These are phyloP conservation scores for Ophiodon elongatus DNA, from an alignment of 2,113 vertebrate genomes.

Conservation along the genomic window DNA sequence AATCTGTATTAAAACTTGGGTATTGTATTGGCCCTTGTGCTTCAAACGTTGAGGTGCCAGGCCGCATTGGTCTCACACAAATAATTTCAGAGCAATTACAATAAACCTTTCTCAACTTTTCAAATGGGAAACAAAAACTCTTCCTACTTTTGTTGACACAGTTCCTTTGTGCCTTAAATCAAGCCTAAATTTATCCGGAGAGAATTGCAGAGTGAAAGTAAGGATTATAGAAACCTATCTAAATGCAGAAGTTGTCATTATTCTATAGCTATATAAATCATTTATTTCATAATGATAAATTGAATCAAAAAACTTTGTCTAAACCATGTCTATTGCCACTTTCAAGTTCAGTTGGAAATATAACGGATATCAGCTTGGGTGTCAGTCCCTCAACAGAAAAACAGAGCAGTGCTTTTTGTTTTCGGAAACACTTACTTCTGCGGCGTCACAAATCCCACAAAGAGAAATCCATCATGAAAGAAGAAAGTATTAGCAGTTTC, in stretches of 20 bases:
- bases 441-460: not conserved
- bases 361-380: not conserved
- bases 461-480: constrained; percentile 17
- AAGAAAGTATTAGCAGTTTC: not conserved
- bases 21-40: not conserved
- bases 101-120: not conserved
- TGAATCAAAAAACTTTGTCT: too few species aligned
- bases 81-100: not conserved
- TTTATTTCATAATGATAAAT: too few species aligned
- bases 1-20: not conserved
- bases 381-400: not conserved
- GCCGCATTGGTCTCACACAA: not conserved
- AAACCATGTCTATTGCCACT: not conserved
- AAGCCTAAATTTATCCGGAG: not conserved
- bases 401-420: constrained; percentile 1
- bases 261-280: too few species aligned
- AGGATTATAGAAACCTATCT: not conserved
- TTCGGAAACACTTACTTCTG: not conserved
- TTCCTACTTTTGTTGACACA: too few species aligned
- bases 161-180: too few species aligned
- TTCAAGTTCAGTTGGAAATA: not conserved
- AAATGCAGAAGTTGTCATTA: not conserved
- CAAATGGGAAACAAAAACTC: too few species aligned
- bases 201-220: not conserved
- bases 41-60: too few species aligned